A percentile compares a stretch with the other conserved stretches of the same genome.
phyloP scores from a whole-genome alignment of 2,888 invertebrate genomes.

The Coenonympha glycerion region DNA sequence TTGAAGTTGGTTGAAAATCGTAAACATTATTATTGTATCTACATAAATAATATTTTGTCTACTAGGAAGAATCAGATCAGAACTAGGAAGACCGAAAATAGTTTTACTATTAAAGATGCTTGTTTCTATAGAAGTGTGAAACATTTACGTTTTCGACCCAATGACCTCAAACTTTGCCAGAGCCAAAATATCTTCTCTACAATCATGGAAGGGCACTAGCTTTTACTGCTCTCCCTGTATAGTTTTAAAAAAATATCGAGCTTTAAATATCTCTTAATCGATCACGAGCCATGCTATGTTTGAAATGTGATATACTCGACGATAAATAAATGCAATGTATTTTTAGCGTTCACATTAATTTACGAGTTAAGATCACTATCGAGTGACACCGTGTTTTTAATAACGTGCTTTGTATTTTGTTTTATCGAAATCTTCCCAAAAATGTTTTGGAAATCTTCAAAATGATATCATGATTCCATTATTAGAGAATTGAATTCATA shows the following conservation, averaged over 20 bases:
- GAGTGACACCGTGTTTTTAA: neutral
- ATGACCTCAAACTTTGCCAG: neutral
- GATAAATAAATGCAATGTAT: slow-evolving; percentile 3
- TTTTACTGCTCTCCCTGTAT: neutral
- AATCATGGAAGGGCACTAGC: neutral
- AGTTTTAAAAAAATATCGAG: neutral
- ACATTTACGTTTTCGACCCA: neutral
- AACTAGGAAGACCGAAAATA: too few species aligned
- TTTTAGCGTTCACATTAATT: neutral
- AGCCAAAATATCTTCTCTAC: neutral
- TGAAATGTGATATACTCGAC: slow-evolving; percentile 1
- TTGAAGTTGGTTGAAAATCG: too few species aligned
- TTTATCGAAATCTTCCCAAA: neutral
- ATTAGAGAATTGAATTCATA: too few species aligned
- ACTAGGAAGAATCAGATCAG: too few species aligned
- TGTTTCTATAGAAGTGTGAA: neutral
- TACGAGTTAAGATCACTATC: neutral
- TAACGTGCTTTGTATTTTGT: neutral
- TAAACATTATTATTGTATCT: too few species aligned
- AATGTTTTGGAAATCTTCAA: neutral
- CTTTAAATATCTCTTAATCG: slow-evolving; percentile 4
- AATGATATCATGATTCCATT: too few species aligned
- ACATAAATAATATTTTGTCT: too few species aligned
- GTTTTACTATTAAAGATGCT: neutral
- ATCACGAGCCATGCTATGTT: slow-evolving; percentile 4